Evolutionary conservation across 2,888 invertebrate species (phyloP).

Genomic region (Biston stratarius): DNA sequence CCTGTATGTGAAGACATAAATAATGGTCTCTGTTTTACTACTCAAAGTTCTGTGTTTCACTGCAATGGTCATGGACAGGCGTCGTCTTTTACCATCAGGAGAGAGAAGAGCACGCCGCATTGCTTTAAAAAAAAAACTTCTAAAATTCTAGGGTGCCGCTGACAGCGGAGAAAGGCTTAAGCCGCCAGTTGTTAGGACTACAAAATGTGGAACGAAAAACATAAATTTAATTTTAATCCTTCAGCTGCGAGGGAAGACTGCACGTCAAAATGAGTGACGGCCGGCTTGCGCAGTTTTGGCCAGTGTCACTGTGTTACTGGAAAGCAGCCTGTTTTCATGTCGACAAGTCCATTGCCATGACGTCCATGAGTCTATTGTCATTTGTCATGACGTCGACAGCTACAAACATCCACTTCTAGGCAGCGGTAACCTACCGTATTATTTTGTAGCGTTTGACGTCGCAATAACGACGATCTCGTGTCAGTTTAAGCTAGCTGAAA

Average conservation of each 20-base stretch:
- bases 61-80: too few species aligned
- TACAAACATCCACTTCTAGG: conserved; percentile 28
- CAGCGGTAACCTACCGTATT: neutral
- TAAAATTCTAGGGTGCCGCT: too few species aligned
- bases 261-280: conserved; percentile 15
- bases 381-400: conserved; percentile 9
- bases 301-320: conserved; percentile 15
- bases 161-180: too few species aligned
- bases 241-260: conserved; percentile 9
- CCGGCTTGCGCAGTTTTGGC: conserved; percentile 9
- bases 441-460: neutral
- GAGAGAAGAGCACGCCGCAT: too few species aligned
- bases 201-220: too few species aligned
- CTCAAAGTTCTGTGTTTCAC: too few species aligned
- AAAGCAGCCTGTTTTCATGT: conserved; percentile 11
- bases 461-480: neutral
- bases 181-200: too few species aligned
- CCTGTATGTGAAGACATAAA: too few species aligned
- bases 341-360: conserved; percentile 20
- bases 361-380: neutral
- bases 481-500: neutral
- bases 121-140: too few species aligned
- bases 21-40: too few species aligned
- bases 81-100: too few species aligned
- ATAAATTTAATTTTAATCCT: neutral